A percentile compares a stretch with the other conserved stretches of the same genome.
Conservation (phyloP, 2,888 invertebrate genomes). For the Thymelicus sylvestris region DNA sequence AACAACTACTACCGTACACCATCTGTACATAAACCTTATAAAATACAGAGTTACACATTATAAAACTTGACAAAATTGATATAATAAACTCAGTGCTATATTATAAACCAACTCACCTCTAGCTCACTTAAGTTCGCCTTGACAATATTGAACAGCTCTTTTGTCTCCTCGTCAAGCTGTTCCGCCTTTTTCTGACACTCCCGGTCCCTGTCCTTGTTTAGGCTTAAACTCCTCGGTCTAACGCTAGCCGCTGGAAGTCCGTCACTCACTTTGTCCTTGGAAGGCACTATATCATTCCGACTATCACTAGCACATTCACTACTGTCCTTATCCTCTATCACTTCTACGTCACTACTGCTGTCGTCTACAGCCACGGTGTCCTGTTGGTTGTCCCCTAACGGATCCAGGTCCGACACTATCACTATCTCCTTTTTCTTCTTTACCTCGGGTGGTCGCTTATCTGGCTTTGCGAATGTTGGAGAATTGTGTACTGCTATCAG, state of each 20-base stretch:
- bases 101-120: conserved; percentile 59
- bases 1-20: too few species aligned
- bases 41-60: too few species aligned
- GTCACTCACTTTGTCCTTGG: conserved; percentile 60
- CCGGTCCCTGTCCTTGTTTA: conserved; percentile 51
- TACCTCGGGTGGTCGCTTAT: conserved; percentile 70
- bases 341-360: conserved; percentile 80
- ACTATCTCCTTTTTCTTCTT: conserved; percentile 76
- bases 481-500: conserved; percentile 72
- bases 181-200: conserved; percentile 49
- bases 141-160: conserved; percentile 68
- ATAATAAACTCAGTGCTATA: neutral
- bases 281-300: conserved; percentile 75
- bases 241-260: conserved; percentile 48
- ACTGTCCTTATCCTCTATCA: conserved; percentile 70
- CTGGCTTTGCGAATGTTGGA: conserved; percentile 76
- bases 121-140: conserved; percentile 74
- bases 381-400: conserved; percentile 59
- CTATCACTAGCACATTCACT: conserved; percentile 58
- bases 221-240: conserved; percentile 53
- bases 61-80: too few species aligned
- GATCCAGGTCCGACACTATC: conserved; percentile 73
- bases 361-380: conserved; percentile 74
- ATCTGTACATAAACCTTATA: too few species aligned
- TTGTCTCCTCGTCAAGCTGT: conserved; percentile 57